Percentiles rank a stretch among this genome's conserved stretches.
These are phyloP conservation scores for Perdita meconis DNA, from an alignment of 2,888 invertebrate genomes.

Conservation along the genomic window DNA sequence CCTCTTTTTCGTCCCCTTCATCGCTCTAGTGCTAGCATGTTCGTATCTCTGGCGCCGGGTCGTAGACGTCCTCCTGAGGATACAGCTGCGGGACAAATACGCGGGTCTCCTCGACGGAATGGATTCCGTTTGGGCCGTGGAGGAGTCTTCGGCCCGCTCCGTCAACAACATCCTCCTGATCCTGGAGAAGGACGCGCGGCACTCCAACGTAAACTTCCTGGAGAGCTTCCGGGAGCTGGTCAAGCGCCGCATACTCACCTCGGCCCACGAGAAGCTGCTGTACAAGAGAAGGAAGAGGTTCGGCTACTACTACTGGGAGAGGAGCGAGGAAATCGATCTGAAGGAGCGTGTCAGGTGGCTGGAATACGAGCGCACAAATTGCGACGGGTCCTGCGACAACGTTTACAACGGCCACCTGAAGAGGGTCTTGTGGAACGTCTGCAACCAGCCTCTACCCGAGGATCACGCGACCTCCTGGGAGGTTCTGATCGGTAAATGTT, in stretches of 20 bases:
- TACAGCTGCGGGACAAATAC: slow-evolving; percentile 81
- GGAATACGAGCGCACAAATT: slow-evolving; percentile 75
- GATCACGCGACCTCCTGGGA: slow-evolving; percentile 85
- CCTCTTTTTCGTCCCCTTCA: slow-evolving; percentile 61
- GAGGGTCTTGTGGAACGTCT: slow-evolving; percentile 82
- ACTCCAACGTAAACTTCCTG: slow-evolving; percentile 60
- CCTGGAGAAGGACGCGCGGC: slow-evolving; percentile 80
- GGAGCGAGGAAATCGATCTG: slow-evolving; percentile 80
- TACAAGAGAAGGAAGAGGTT: slow-evolving; percentile 83
- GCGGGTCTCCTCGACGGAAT: slow-evolving; percentile 85
- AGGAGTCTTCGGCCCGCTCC: slow-evolving; percentile 84
- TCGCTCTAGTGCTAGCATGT: slow-evolving; percentile 43
- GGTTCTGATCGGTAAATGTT: slow-evolving; percentile 83
- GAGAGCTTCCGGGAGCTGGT: slow-evolving; percentile 64
- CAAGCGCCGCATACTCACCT: slow-evolving; percentile 60
- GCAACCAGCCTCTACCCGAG: slow-evolving; percentile 84
- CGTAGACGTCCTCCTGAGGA: slow-evolving; percentile 63
- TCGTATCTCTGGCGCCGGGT: slow-evolving; percentile 67
- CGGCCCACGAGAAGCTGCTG: slow-evolving; percentile 82
- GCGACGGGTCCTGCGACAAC: slow-evolving; percentile 71
- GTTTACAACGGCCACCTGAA: slow-evolving; percentile 81
- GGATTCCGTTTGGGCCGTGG: slow-evolving; percentile 86
- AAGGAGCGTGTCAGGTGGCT: slow-evolving; percentile 84
- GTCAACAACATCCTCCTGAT: slow-evolving; percentile 85
- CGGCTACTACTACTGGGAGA: slow-evolving; percentile 86